Evolutionary conservation across 2,888 invertebrate species (phyloP), one percentile per base, ranked within the genome.

Genomic region (Sphinx pinastri): DNA sequence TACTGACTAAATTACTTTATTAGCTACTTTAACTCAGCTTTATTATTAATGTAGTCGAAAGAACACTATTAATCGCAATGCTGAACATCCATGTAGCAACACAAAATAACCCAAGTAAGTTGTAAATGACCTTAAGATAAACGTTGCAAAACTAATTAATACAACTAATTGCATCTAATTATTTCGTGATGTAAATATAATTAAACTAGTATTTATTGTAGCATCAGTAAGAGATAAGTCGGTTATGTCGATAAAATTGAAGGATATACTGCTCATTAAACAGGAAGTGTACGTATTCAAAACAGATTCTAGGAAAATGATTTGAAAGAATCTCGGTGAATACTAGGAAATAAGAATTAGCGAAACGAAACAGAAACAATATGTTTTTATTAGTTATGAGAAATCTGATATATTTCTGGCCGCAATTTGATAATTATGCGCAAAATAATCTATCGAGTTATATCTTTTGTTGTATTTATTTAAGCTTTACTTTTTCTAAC

Each of bases 141-240:
- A 63, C 19, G 19, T 63, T 63, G 63, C 63, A 63, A 63, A 63
- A 60, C 49, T 49, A 63, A 19, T 63, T 49, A 63, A 49, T 63
- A 63, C 19, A 57, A 47, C 13, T 63, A 63, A 49, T 54, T 68
- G 47, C 13, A 57, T 68, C 57, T 57, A 57, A 67, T 67, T 52
- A 67, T 12, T 54, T n/a, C 54, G 54, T 38, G 67, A 67, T 67
- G 49, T 52, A 54, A 38, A 45, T 16, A 67, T 67, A 67, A 54
- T 67, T 67, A 54, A 52, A 54, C 16, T 12, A 52, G 31, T 67
- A 31, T 67, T 52, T 66, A 51, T 31, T 14, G 31, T 38, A 14
- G 11, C 54, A 54, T 54, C 54, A 52, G n/a, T 52, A 55, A 67
- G n/a, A 54, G 16, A 67, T 67, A 67, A 54, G 31, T 31, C 11